These are phyloP conservation scores for zebrafish (Danio rerio) DNA, from an alignment of 2,113 vertebrate species.

Conservation along the genomic window DNA sequence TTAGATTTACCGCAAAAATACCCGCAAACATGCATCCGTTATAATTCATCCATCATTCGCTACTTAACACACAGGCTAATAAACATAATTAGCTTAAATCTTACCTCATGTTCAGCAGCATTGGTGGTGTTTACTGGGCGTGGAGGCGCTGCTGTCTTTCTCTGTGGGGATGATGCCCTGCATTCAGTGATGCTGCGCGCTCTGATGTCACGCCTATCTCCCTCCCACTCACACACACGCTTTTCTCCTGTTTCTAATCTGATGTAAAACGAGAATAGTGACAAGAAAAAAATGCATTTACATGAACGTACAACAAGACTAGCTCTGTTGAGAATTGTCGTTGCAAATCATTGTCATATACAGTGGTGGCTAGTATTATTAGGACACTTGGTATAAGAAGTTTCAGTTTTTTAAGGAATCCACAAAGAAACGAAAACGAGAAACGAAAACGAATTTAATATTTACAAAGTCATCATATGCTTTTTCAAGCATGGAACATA, in stretches of 20 bases:
- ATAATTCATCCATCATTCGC: not conserved
- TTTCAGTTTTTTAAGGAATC: too few species aligned
- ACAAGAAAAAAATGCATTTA: not conserved
- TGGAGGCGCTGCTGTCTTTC: constrained; percentile 40
- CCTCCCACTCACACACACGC: not conserved
- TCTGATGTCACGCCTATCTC: constrained; percentile 45
- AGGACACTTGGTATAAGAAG: too few species aligned
- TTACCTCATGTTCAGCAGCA: constrained; percentile 55
- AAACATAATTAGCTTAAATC: not conserved
- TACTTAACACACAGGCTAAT: not conserved
- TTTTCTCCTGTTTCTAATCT: not conserved
- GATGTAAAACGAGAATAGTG: not conserved
- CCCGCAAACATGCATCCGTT: not conserved
- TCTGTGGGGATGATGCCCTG: constrained; percentile 27
- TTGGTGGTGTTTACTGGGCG: constrained; percentile 44
- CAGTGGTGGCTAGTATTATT: too few species aligned
- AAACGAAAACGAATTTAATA: too few species aligned
- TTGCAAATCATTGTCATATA: too few species aligned
- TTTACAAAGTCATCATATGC: too few species aligned
- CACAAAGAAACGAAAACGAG: too few species aligned
- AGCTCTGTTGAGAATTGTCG: not conserved
- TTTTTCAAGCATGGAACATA: too few species aligned
- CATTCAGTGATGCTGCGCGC: constrained; percentile 42
- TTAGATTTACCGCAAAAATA: not conserved
- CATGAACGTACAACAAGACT: not conserved